Evolutionary conservation across 2,113 vertebrate species (phyloP).

Genomic region (Amblyornis subalaris): DNA sequence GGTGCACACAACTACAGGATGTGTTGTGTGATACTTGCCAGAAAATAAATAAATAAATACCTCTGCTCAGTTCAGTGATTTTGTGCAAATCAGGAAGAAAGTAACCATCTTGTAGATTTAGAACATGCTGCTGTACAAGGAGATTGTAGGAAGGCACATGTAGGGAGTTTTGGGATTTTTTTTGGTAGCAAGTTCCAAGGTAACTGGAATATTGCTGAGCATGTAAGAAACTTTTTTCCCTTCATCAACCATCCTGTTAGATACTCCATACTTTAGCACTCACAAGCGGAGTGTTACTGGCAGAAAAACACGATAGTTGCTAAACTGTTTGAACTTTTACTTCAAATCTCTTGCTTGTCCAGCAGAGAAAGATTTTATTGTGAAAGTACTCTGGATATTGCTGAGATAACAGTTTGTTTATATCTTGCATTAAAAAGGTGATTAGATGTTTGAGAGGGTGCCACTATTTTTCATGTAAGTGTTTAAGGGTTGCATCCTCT

Average conservation of each 20-base stretch:
- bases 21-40: not conserved
- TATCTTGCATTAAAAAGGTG: not conserved
- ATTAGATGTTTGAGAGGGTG: not conserved
- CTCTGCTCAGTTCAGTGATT: not conserved
- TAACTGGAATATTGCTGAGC: not conserved
- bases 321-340: not conserved
- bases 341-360: not conserved
- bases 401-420: not conserved
- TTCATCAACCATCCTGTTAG: not conserved
- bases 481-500: not conserved
- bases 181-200: not conserved
- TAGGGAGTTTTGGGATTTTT: not conserved
- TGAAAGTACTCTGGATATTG: not conserved
- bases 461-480: not conserved
- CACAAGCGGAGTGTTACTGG: not conserved
- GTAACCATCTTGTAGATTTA: not conserved
- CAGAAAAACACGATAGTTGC: not conserved
- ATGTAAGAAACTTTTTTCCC: not conserved
- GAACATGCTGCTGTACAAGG: not conserved
- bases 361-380: not conserved
- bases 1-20: not conserved
- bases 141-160: not conserved
- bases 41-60: not conserved
- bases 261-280: not conserved
- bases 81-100: not conserved